phyloP scores from a whole-genome alignment of 2,797 vertebrate species.

The Hydrocynus forskahlii region DNA sequence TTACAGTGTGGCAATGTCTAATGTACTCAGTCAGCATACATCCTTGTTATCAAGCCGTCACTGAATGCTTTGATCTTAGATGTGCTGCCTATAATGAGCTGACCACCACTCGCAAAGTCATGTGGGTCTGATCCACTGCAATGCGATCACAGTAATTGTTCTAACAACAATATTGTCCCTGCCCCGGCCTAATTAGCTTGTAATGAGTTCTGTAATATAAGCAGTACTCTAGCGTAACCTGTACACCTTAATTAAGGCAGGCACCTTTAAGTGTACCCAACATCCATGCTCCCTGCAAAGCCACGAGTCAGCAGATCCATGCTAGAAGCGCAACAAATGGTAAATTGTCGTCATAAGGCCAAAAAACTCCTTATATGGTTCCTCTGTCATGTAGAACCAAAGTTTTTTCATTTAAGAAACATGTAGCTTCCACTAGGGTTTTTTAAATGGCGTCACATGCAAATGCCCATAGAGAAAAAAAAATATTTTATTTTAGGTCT shows the following conservation, averaged over 20 bases:
- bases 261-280: slow-evolving; percentile 65
- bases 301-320: neutral
- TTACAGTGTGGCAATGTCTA: slow-evolving; percentile 1
- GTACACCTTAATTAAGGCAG: slow-evolving; percentile 81
- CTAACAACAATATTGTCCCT: slow-evolving; percentile 77
- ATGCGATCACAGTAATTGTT: slow-evolving; percentile 70
- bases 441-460: too few relatives aligned
- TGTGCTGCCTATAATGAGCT: slow-evolving; percentile 26
- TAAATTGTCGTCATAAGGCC: too few relatives aligned
- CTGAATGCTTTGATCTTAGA: slow-evolving; percentile 23
- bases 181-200: slow-evolving; percentile 73
- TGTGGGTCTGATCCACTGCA: slow-evolving; percentile 44
- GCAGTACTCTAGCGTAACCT: slow-evolving; percentile 74
- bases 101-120: slow-evolving; percentile 34
- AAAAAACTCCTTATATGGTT: too few relatives aligned
- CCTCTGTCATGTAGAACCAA: too few relatives aligned
- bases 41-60: neutral
- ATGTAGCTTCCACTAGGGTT: too few relatives aligned
- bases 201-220: slow-evolving; percentile 78
- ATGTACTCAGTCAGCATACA: neutral
- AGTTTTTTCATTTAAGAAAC: too few relatives aligned
- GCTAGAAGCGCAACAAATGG: too few relatives aligned
- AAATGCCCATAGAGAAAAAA: too few relatives aligned
- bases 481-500: too few relatives aligned
- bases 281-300: slow-evolving; percentile 26